Evolutionary conservation across 2,113 vertebrate species (phyloP).

Genomic region (Pagrus major): DNA sequence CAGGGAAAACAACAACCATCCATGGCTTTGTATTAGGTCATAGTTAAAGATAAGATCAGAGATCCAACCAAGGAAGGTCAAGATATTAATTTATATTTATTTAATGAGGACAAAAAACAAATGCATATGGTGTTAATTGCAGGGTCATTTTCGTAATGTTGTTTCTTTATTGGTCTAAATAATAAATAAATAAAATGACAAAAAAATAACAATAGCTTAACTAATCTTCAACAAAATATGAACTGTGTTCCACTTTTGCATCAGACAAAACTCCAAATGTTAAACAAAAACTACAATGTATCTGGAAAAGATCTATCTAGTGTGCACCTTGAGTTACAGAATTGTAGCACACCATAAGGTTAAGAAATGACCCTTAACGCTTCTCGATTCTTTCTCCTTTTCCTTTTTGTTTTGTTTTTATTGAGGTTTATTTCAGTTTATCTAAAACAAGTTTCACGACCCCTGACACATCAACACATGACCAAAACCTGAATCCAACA

Average conservation of each 20-base stretch:
- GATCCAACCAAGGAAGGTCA: slow-evolving; percentile 84
- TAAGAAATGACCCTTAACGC: background rate
- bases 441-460: background rate
- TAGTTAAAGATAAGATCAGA: slow-evolving; percentile 89
- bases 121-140: slow-evolving; percentile 61
- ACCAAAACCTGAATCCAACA: background rate
- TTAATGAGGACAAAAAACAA: slow-evolving; percentile 82
- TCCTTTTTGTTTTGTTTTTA: background rate
- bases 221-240: background rate
- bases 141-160: slow-evolving; percentile 51
- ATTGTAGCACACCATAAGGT: background rate
- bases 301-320: too few species aligned
- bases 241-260: too few species aligned
- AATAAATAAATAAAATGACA: background rate
- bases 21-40: slow-evolving; percentile 88
- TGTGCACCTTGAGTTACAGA: background rate
- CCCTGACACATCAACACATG: background rate
- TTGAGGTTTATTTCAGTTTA: background rate
- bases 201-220: background rate
- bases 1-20: background rate
- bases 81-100: slow-evolving; percentile 18
- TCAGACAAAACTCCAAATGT: background rate
- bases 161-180: slow-evolving; percentile 49
- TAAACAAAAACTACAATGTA: background rate
- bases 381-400: background rate